Percentiles rank a stretch among this genome's conserved stretches.
phyloP scores from a whole-genome alignment of 2,888 invertebrate species.

The Tipula confusa region DNA sequence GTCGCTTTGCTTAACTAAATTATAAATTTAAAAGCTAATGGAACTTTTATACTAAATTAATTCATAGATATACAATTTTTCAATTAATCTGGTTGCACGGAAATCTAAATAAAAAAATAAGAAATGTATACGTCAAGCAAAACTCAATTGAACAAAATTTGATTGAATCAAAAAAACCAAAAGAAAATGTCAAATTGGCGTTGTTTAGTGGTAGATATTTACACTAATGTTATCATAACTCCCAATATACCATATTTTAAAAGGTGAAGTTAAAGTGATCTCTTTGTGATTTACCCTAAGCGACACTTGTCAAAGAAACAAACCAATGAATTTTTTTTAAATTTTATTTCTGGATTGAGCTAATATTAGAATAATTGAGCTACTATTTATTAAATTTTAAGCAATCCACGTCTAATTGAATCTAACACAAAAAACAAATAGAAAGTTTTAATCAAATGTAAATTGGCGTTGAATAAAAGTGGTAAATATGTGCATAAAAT shows the following conservation, averaged over 20 bases:
- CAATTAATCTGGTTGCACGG: background rate
- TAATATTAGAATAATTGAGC: too few relatives aligned
- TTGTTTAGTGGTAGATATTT: background rate
- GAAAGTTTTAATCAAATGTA: too few relatives aligned
- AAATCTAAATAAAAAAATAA: background rate
- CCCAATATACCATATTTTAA: background rate
- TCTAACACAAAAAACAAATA: too few relatives aligned
- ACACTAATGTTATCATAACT: background rate
- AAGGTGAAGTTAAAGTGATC: background rate
- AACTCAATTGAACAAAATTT: background rate
- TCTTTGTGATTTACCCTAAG: background rate
- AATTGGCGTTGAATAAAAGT: too few relatives aligned
- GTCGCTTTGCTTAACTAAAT: background rate
- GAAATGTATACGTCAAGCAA: constrained; percentile 29
- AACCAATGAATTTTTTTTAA: too few relatives aligned
- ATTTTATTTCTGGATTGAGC: too few relatives aligned
- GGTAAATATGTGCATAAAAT: too few relatives aligned
- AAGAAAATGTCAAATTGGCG: constrained; percentile 20
- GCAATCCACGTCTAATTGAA: too few relatives aligned
- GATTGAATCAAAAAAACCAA: background rate
- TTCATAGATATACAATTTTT: background rate
- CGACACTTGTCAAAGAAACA: too few relatives aligned
- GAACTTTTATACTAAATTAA: background rate
- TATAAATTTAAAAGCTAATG: background rate
- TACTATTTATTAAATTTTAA: too few relatives aligned